Evolutionary conservation across 2,888 invertebrate genomes (phyloP), one percentile per base, ranked within the genome.

Genomic region (Chymomyza amoena): DNA sequence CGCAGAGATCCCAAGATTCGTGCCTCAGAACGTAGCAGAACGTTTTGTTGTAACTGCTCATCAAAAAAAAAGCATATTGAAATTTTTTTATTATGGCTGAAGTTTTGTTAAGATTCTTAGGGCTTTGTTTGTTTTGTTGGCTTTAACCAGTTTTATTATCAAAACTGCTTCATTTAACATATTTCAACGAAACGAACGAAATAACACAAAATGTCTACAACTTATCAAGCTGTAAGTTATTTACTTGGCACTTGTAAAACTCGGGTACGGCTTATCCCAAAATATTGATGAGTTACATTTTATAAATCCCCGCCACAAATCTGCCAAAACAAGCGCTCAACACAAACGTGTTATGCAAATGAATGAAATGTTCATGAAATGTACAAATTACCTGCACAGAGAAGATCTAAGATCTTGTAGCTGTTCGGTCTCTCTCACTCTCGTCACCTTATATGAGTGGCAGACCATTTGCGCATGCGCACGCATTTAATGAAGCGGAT

Each of bases 21-120:
- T 7, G 9, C 6, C 32, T 32, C 32, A 32, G 32, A 32, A 45
- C 39, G 10, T 45, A 13, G 69, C 70, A 61, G 78, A 80, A n/a
- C n/a, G 77, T 73, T 83, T 83, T 83, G 81, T 87, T 82, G 87
- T 85, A 87, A 77, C 71, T 74, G 81, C 87, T 84, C 87, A 77
- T 75, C 81, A 63, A 70, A 75, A 70, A 86, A 64, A 32, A 70
- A 64, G 45, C 32, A 67, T 60, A 64, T 52, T 61, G 50, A 45
- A 45, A 45, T 64, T 51, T 16, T n/a, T 72, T 72, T 62, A 32
- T 52, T 80, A 76, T 73, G 18, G 16, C 54, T 54, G 54, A 54
- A 54, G 54, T 54, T 54, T 54, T 54, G 54, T 54, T 18, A 54
- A 54, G 54, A 54, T 54, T 54, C 54, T 54, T 16, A 4, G 32